These are phyloP conservation scores for Diadumene lineata DNA, from an alignment of 92 coral and sea anemone genomes.

Conservation along the genomic window DNA sequence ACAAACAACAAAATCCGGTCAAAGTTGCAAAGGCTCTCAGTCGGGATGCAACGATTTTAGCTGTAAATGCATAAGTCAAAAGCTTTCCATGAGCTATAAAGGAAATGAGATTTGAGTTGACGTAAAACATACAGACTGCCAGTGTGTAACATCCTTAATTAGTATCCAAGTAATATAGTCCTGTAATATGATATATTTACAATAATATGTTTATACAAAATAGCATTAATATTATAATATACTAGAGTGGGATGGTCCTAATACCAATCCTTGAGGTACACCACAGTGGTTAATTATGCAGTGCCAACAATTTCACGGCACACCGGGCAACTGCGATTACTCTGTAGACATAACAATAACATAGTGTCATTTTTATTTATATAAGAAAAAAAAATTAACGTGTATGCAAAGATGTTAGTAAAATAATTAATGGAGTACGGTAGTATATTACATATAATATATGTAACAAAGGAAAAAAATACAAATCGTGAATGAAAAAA, in stretches of 20 bases:
- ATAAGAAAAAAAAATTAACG: no score
- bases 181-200: neutral
- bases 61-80: no score
- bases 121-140: neutral
- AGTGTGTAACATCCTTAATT: neutral
- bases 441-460: no score
- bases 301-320: slow-evolving; percentile 29
- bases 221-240: neutral
- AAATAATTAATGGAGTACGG: no score
- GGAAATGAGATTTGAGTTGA: no score
- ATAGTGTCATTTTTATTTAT: neutral
- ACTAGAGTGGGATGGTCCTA: neutral
- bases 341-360: neutral
- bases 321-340: slow-evolving; percentile 27
- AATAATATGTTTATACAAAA: neutral
- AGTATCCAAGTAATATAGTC: neutral
- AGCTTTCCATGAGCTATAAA: no score
- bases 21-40: no score
- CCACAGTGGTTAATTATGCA: slow-evolving; percentile 4
- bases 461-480: no score
- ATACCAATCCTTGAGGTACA: slow-evolving; percentile 1
- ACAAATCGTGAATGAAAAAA: no score
- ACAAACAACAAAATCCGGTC: no score
- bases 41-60: no score
- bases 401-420: no score